Base-by-base conservation (phyloP, 2,797 vertebrate species). In the Sardinella longiceps region DNA sequence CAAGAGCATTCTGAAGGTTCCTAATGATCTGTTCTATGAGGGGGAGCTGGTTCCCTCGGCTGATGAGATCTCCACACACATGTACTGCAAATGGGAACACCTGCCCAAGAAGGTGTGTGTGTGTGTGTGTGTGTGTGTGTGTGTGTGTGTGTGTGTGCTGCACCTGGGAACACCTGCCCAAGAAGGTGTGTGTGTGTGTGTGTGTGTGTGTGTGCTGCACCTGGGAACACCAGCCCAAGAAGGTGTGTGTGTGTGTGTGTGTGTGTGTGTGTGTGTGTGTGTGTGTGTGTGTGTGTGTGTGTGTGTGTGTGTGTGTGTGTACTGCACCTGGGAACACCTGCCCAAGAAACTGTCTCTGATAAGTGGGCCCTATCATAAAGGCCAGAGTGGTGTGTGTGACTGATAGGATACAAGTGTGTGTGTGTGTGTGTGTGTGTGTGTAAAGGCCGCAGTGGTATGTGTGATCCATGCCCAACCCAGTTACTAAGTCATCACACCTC, bases 11-110 rank as follows among this genome's bases (percentile, higher is more conserved):
- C 94, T 99, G 70, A 88, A 92, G 53, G 85, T 97, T 84, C 97
- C 98, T 63, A 99, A 98, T 0, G 94, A 95, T 48, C 94, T 97
- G 15, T 99, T 98, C 93, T 99, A 99, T 0, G 97, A 96, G 0
- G 91, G 89, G 0, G 97, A 98, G 90, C 94, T 99, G 84, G 92
- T 93, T 89, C 74, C 88, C 11, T 93, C 87, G 1, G 94, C 95
- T 0, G 85, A 96, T 0, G 2, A 86, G 0, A 83, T 94, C 0
- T 58, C 94, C 60, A 93, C 92, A 23, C 94, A 93, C 51, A 90
- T 95, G 3, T 99, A 95, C 89, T 98, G 97, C 58, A 1, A 0
- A 7, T 99, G 98, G 98, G 90, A 96, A 14, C 56, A 95, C 77
- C 95, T 99, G 56, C 96, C 95, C 1, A 92, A 80, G 66, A 87